These are phyloP conservation scores for Phaetusa simplex DNA, from an alignment of 2,113 vertebrate species.

Conservation along the genomic window DNA sequence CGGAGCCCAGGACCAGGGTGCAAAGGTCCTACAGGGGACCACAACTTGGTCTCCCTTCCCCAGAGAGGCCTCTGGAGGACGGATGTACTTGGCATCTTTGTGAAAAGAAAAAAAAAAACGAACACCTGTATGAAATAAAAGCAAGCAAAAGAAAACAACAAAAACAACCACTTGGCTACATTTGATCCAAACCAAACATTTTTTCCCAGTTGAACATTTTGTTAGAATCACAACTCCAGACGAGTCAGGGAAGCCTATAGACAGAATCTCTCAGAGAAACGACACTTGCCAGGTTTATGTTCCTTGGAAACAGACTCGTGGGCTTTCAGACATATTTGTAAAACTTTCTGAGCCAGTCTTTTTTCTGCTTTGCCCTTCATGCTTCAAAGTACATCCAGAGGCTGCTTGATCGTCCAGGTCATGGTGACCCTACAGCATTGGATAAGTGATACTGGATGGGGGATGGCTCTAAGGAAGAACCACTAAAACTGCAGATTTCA, in stretches of 20 bases:
- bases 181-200: not conserved
- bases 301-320: not conserved
- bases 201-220: not conserved
- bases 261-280: not conserved
- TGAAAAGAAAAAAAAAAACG: too few species aligned
- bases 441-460: accelerated
- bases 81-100: not conserved
- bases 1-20: not conserved
- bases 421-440: accelerated
- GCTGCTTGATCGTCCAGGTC: not conserved
- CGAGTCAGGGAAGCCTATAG: not conserved
- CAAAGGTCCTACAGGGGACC: accelerated
- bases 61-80: not conserved
- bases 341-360: not conserved
- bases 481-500: not conserved
- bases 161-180: not conserved
- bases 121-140: not conserved
- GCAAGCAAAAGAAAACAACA: not conserved
- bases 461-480: not conserved
- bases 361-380: not conserved
- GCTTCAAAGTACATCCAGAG: not conserved
- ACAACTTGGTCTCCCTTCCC: not conserved
- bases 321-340: not conserved
- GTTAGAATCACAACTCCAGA: not conserved
- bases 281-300: not conserved